Evolutionary conservation across 2,888 invertebrate genomes (phyloP), one percentile per base, ranked within the genome.

Genomic region (Eurytoma adleriae): DNA sequence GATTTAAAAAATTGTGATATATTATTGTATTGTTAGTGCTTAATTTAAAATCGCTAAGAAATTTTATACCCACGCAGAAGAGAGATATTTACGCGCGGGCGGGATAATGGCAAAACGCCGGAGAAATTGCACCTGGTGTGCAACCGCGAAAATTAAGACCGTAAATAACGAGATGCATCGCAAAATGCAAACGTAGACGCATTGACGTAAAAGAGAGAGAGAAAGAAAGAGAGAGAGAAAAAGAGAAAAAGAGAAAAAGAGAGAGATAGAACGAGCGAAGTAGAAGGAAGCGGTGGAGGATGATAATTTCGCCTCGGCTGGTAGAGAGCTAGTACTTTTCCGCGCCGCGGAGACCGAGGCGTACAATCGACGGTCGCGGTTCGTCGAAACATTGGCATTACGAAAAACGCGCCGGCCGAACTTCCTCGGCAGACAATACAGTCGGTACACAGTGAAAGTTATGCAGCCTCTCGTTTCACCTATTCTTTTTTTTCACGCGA

Each of bases 1-100:
- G 64, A 78, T 73, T 70, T 73, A 24, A 72, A 77, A 79, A 79
- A 79, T 82, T 82, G 81, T 82, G 81, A 82, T 82, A 82, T 82
- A 78, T 20, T 56, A 40, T 40, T 40, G 40, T 64, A 64, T 40
- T 12, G 48, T 78, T 78, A 81, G 78, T 78, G 57, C 48, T 64
- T 80, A 80, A 77, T 54, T 61, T 73, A 73, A 73, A 73, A 77
- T 74, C 78, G 56, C 64, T 66, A 64, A 77, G 69, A 76, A 72
- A 72, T 69, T 40, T 30, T 64, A 16, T 30, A 20, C 40, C 24
- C 52, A 40, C 54, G 68, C 67, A 52, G 52, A 52, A 67, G 7
- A 62, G 14, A 72, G 14, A 30, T 18, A 71, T 50, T 59, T 14
- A 48, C 40, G 48, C n/a, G 59, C 52, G 24, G 27, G 57, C 52